Evolutionary conservation across 2,113 vertebrate species (phyloP).

Genomic region (Triplophysa siluroides): DNA sequence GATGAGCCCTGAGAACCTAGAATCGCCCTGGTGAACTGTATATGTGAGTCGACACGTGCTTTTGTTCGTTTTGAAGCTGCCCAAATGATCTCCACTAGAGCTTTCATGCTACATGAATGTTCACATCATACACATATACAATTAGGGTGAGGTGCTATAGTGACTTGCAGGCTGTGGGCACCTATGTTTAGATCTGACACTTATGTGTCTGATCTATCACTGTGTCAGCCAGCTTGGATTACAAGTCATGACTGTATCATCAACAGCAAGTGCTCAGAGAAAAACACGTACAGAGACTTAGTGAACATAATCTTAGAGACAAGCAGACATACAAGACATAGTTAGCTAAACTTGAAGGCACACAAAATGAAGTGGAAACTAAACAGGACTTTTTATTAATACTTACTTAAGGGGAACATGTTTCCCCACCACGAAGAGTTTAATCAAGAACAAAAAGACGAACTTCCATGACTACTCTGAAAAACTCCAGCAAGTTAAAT

Average conservation of each 20-base stretch:
- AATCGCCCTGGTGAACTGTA: background rate
- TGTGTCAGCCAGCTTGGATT: slow-evolving; percentile 26
- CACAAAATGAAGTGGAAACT: no score
- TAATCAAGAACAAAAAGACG: no score
- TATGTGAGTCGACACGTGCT: background rate
- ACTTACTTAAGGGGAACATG: no score
- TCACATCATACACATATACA: background rate
- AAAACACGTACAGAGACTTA: background rate
- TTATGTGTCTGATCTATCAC: slow-evolving; percentile 25
- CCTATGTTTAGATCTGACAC: slow-evolving; percentile 38
- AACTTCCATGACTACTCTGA: no score
- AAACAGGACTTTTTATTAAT: no score
- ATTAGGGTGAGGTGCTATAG: background rate
- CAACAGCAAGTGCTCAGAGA: background rate
- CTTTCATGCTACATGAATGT: background rate
- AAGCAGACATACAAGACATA: background rate
- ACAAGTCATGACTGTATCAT: background rate
- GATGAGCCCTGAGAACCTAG: no score
- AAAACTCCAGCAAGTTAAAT: no score
- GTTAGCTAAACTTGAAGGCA: background rate
- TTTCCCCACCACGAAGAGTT: no score
- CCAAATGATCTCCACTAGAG: background rate
- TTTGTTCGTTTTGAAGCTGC: background rate
- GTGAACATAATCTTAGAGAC: background rate
- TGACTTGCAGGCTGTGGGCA: background rate